Conservation (phyloP, 1,140 invertebrate species). For the Tetramorium simillimum region DNA sequence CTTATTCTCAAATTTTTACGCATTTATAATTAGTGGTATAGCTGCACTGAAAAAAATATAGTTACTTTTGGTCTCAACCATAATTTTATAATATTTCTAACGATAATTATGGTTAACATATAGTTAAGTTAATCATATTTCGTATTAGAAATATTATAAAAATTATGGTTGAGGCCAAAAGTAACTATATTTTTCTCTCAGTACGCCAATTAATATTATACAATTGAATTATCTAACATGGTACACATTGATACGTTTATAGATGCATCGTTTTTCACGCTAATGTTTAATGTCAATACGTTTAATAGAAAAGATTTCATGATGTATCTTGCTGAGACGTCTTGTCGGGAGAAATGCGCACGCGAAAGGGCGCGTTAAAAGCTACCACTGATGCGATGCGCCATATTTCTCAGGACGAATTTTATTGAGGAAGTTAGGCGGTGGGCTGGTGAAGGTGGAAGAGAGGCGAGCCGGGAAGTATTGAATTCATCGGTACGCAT, state of each 20-base stretch:
- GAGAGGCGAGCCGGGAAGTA: conserved; percentile 51
- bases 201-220: neutral
- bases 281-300: neutral
- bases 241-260: neutral
- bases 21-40: neutral
- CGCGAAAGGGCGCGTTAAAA: conserved; percentile 43
- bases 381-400: conserved; percentile 66
- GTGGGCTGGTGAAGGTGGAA: neutral
- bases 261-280: neutral
- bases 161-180: no score
- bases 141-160: no score
- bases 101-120: no score
- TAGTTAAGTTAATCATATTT: no score
- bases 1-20: neutral
- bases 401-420: conserved; percentile 69
- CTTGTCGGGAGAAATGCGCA: neutral
- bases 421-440: conserved; percentile 76
- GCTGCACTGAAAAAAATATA: no score
- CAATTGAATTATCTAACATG: neutral
- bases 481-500: conserved; percentile 77
- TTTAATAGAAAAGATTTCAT: neutral
- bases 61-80: no score
- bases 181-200: no score
- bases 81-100: no score
- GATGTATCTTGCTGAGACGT: neutral